Evolutionary conservation across 2,888 invertebrate genomes (phyloP).

Genomic region (Eupithecia exiguata): DNA sequence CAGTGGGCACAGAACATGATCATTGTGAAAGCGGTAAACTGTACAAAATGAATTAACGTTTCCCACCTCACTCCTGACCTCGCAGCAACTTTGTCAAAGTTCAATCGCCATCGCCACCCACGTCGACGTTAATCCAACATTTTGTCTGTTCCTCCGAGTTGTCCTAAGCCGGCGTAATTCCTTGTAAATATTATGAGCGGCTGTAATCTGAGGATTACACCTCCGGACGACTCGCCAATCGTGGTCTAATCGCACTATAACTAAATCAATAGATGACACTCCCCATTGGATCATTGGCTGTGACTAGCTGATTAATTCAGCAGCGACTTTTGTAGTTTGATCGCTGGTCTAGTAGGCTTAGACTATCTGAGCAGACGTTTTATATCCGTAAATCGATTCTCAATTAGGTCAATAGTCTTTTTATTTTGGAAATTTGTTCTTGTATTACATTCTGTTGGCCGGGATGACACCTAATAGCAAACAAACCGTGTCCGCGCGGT

Average conservation of each 20-base stretch:
- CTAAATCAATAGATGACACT: constrained; percentile 26
- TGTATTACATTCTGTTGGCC: too few species aligned
- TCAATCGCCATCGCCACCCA: constrained; percentile 9
- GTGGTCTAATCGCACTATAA: constrained; percentile 33
- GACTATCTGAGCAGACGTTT: neutral
- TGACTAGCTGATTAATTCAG: neutral
- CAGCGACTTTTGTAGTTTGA: neutral
- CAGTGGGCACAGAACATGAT: neutral
- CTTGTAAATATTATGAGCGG: constrained; percentile 38
- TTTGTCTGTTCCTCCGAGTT: constrained; percentile 11
- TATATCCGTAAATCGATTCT: too few species aligned
- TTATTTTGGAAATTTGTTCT: too few species aligned
- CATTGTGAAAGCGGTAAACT: neutral
- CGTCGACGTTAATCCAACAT: constrained; percentile 17
- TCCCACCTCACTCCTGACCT: neutral
- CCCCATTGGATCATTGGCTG: constrained; percentile 44
- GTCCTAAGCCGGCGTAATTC: constrained; percentile 22
- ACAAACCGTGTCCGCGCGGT: too few species aligned
- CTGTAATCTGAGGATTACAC: constrained; percentile 29
- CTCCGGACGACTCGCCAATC: constrained; percentile 37
- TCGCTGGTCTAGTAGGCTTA: neutral
- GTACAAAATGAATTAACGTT: neutral
- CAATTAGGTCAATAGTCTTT: too few species aligned
- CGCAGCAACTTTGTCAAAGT: constrained; percentile 12
- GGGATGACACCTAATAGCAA: too few species aligned